Evolutionary conservation across 2,888 invertebrate species (phyloP), one percentile per base, ranked within the genome.

Genomic region (Archips xylosteana): DNA sequence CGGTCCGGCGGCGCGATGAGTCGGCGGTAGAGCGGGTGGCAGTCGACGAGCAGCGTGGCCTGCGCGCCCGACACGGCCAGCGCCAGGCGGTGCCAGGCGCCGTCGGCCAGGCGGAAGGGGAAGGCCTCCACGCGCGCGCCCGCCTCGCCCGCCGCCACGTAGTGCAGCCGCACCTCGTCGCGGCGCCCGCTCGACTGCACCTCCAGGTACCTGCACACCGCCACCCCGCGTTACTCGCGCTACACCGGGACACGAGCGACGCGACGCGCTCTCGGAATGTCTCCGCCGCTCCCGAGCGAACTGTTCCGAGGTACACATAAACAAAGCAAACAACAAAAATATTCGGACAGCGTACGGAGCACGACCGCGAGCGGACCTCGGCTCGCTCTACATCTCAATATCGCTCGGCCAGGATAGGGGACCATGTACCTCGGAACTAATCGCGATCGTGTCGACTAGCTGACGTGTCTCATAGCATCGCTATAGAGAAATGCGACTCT

Each of bases 131-230:
- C 96, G 87, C 96, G 96, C 82, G 88, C 84, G 68, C 80, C 81
- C 81, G 91, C 90, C 74, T 95, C 95, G 78, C 96, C 95, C 79
- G 95, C 95, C 82, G 96, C 96, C 89, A 96, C 96, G 92, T 97
- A 98, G 93, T 97, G 97, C 88, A 98, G 95, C 81, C 98, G 96
- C 86, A 98, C 96, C 93, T 98, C 98, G 91, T 98, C 97, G 85
- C 97, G 96, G 78, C 97, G 96, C 80, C 98, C 98, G 92, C 97
- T 97, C 88, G 98, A 98, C 95, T 98, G 98, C 92, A 98, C 95
- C 95, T 98, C 98, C 95, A 98, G 95, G 95, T 97, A 97, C 95
- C 98, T 97, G 95, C 84, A 88, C 87, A 85, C 81, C 83, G 80
- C 83, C 82, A 10, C 45, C 83, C 83, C 80, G 81, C 75, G 82